Conservation (phyloP, 2,797 vertebrate genomes). For the Pseudopleuronectes americanus region DNA sequence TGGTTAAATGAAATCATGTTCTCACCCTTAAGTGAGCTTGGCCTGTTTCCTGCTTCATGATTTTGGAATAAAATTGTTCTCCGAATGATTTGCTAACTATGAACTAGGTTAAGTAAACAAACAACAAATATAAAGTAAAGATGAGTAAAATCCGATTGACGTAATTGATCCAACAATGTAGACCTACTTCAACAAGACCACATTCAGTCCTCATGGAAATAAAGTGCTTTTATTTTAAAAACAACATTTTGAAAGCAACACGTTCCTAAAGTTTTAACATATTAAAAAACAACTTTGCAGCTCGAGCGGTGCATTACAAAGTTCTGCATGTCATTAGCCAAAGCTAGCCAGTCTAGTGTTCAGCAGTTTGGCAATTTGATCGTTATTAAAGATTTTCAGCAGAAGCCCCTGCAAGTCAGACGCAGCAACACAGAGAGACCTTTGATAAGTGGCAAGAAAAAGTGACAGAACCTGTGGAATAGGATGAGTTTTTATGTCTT, state of each 20-base stretch:
- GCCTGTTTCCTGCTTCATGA: background rate
- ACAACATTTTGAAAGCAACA: slow-evolving; percentile 66
- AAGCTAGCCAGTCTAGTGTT: slow-evolving; percentile 54
- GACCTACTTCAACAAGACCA: slow-evolving; percentile 2
- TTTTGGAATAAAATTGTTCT: background rate
- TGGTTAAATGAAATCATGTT: no score
- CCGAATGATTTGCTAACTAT: background rate
- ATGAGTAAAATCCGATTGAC: background rate
- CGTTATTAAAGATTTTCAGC: slow-evolving; percentile 44
- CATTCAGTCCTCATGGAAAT: slow-evolving; percentile 69
- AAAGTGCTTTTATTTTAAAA: slow-evolving; percentile 89
- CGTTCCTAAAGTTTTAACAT: slow-evolving; percentile 70
- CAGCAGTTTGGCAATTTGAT: slow-evolving; percentile 74
- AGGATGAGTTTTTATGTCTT: background rate
- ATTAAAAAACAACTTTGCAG: slow-evolving; percentile 45
- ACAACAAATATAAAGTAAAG: no score
- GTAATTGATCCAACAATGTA: background rate
- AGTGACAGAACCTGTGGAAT: background rate
- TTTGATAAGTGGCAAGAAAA: slow-evolving; percentile 34
- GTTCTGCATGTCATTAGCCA: slow-evolving; percentile 57
- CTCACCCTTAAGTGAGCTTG: background rate
- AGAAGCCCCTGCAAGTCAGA: slow-evolving; percentile 52
- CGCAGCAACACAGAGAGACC: slow-evolving; percentile 35
- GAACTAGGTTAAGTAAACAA: background rate
- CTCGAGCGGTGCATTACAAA: slow-evolving; percentile 62